Conservation (phyloP, 2,113 vertebrate species). For the Ramphastos sulfuratus region DNA sequence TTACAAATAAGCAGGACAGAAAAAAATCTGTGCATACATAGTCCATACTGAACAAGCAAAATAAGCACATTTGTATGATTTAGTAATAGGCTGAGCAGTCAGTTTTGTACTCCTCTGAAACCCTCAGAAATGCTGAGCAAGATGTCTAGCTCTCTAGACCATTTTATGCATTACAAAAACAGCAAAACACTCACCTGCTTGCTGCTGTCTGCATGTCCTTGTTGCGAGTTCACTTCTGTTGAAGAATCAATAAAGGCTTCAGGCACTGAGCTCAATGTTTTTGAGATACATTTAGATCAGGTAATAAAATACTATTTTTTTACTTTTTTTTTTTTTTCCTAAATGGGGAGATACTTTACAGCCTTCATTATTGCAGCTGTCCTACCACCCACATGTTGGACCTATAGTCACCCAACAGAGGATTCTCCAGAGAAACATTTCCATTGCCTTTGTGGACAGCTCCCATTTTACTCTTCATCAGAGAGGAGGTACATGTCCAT, state of each 20-base stretch:
- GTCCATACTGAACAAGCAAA: background rate
- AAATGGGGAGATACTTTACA: background rate
- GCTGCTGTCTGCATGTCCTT: background rate
- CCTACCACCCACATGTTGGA: too few relatives aligned
- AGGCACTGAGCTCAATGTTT: background rate
- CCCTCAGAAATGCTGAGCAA: conserved; percentile 36
- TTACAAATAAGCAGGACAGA: background rate
- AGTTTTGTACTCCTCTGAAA: conserved; percentile 5
- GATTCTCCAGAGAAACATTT: background rate
- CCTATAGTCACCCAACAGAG: background rate
- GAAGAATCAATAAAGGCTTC: background rate
- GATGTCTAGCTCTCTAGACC: conserved; percentile 27
- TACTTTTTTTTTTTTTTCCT: too few relatives aligned
- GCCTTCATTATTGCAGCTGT: background rate
- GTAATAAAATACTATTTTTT: too few relatives aligned
- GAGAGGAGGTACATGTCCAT: rapidly evolving
- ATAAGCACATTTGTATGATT: conserved; percentile 18
- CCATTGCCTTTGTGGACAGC: background rate
- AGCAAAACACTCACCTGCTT: background rate
- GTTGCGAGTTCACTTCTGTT: background rate
- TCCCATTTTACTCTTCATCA: background rate
- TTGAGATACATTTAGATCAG: background rate
- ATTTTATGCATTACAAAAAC: conserved; percentile 9
- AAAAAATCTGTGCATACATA: background rate
- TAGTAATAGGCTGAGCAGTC: conserved; percentile 7